Evolutionary conservation across 1,140 invertebrate species (phyloP), one percentile per base, ranked within the genome.

Genomic region (Rhopalosiphum padi): DNA sequence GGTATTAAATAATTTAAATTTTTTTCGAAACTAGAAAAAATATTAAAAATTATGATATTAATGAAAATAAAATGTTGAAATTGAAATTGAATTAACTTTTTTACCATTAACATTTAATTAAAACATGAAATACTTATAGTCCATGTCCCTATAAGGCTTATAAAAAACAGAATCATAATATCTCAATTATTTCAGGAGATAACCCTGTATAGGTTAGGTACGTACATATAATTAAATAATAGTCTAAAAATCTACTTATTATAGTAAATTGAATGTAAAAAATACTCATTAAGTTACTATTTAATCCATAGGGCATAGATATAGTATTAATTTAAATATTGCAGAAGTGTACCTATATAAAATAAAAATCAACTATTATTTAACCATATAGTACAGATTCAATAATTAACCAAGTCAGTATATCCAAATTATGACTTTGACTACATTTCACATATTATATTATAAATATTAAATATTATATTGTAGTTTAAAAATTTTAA

Each of bases 241-340:
- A 43, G 60, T 22, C 22, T 60, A 68, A 90, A 18, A 68, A 90
- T 88, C 21, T 53, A 51, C 53, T 88, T 88, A 21, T 88, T 88
- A 21, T 35, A 88, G 22, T 53, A 51, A 51, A 88, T 51, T 88
- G 9, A 87, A 51, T 9, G 48, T 22, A 21, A 11, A 46, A 86
- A 46, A 30, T 43, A n/a, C 25, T 43, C 25, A 41, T 88, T 21
- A 87, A 88, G 46, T 88, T 21, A 35, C 86, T 46, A 87, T 87
- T n/a, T 51, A 23, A 37, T 83, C 30, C 15, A 68, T 68, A 68
- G 30, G 48, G 48, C 15, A n/a, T n/a, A 60, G 0, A 55, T 55
- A 55, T 55, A 55, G 22, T 55, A 23, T 53, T 60, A 30, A 11
- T 9, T 30, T 30, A 60, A 60, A 25, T n/a, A 60, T 68, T 5